Evolutionary conservation across 2,888 invertebrate genomes (phyloP).

Genomic region (Tipula vernalis): DNA sequence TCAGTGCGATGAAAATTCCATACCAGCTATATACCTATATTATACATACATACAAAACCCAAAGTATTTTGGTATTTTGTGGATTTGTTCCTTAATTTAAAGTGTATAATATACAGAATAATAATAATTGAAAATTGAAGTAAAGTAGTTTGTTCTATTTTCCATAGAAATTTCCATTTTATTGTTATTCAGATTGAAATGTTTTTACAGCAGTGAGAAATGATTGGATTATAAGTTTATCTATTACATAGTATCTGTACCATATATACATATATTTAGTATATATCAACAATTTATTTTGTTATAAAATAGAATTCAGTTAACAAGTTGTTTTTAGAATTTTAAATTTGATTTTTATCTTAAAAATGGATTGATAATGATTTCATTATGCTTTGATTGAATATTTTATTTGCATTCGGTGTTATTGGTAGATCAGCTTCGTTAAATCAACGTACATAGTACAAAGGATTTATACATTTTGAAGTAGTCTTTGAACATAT

Average conservation of each 20-base stretch:
- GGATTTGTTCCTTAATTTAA: background rate
- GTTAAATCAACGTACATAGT: too few species aligned
- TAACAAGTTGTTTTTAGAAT: background rate
- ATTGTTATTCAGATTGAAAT: background rate
- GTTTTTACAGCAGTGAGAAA: background rate
- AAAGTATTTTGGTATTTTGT: background rate
- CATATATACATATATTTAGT: background rate
- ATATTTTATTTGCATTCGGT: background rate
- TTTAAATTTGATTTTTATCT: background rate
- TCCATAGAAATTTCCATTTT: background rate
- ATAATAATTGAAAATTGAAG: background rate
- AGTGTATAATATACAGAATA: background rate
- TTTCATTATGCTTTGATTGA: background rate
- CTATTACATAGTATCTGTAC: background rate
- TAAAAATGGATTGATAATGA: background rate
- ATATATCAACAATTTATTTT: background rate
- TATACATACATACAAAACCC: background rate
- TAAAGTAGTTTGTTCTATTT: background rate
- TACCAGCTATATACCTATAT: background rate
- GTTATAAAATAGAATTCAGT: too few species aligned
- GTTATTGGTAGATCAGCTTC: background rate
- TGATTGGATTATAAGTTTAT: background rate
- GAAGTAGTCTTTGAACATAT: too few species aligned
- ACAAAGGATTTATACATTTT: too few species aligned
- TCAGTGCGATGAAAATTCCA: background rate